These are phyloP conservation scores for Mormyrops attenuatus DNA, from an alignment of 2,797 vertebrate genomes.

Conservation along the genomic window DNA sequence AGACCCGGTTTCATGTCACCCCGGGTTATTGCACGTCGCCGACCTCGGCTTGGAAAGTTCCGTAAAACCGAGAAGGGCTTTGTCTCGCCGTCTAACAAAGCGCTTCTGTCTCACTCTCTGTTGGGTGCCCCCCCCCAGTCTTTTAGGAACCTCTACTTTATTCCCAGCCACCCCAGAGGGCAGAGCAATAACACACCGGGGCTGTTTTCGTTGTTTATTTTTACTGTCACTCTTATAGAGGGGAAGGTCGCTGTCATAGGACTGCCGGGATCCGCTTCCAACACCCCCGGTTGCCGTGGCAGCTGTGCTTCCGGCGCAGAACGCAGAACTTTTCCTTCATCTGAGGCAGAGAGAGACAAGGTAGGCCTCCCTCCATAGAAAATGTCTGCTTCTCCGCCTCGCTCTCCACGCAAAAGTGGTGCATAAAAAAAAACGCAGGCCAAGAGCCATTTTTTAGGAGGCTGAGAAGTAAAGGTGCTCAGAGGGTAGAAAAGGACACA, in stretches of 20 bases:
- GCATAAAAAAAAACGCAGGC: not conserved
- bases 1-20: not conserved
- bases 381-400: not conserved
- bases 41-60: not conserved
- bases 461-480: not conserved
- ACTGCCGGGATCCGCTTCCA: not conserved
- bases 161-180: not conserved
- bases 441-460: conserved; percentile 11
- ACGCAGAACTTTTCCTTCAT: not conserved
- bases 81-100: not conserved
- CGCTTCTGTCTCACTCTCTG: not conserved
- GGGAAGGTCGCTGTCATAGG: not conserved
- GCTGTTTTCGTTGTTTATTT: not conserved
- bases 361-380: not conserved
- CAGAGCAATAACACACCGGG: not conserved
- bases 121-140: not conserved
- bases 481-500: conserved; percentile 11
- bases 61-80: not conserved
- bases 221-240: not conserved
- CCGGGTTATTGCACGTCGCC: not conserved
- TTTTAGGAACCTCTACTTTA: not conserved
- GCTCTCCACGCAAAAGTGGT: not conserved
- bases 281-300: not conserved
- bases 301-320: not conserved
- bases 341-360: not conserved